phyloP scores from a whole-genome alignment of 1,140 invertebrate species.

The Drepana arcuata region DNA sequence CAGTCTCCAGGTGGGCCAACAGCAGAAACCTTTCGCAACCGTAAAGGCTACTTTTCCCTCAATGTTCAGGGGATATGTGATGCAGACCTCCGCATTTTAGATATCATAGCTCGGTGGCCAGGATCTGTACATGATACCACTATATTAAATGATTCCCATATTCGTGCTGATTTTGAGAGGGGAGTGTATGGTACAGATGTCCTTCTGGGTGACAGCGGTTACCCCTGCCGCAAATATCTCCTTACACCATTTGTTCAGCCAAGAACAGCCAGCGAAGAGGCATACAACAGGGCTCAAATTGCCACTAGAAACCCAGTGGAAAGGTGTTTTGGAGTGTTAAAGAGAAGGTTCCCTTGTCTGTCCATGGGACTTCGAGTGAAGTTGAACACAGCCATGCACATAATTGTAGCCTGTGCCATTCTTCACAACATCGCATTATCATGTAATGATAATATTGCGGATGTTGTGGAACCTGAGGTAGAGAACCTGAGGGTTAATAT shows the following conservation, averaged over 20 bases:
- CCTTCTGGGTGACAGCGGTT: neutral
- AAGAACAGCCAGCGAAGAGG: conserved; percentile 2
- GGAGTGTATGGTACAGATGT: neutral
- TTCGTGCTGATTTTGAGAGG: neutral
- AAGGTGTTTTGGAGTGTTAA: conserved; percentile 9
- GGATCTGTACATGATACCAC: conserved; percentile 10
- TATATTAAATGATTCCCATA: neutral
- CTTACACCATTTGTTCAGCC: conserved; percentile 26
- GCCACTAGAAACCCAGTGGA: conserved; percentile 11
- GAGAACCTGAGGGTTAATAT: too few species aligned
- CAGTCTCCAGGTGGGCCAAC: conserved; percentile 10
- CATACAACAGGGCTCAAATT: conserved; percentile 10
- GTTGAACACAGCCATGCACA: too few species aligned
- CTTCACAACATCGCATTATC: too few species aligned
- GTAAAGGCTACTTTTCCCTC: conserved; percentile 16
- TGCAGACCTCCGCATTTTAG: conserved; percentile 6
- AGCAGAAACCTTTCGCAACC: conserved; percentile 14
- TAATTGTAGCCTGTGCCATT: too few species aligned
- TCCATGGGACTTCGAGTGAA: too few species aligned
- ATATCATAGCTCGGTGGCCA: conserved; percentile 15
- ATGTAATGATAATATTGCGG: too few species aligned
- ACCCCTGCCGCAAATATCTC: neutral
- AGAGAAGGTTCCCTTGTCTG: conserved; percentile 5
- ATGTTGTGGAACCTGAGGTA: too few species aligned
- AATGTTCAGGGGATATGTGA: conserved; percentile 11